These are phyloP conservation scores for Pangasianodon gigas DNA, from an alignment of 2,113 vertebrate species.

Conservation along the genomic window DNA sequence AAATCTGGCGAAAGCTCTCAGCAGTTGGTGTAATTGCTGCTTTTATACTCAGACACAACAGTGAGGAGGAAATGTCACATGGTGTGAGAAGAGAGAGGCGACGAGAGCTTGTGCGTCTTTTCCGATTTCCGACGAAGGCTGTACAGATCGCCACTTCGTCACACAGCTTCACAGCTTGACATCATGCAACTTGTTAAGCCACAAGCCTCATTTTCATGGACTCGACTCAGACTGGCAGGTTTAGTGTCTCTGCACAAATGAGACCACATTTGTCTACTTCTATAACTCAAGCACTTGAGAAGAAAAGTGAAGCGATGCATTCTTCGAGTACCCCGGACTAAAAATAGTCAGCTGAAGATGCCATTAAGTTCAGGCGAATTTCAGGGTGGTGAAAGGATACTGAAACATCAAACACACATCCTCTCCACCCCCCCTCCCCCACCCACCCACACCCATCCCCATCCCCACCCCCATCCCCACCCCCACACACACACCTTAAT, in stretches of 20 bases:
- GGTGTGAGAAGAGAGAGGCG: neutral
- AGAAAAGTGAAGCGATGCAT: neutral
- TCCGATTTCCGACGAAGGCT: neutral
- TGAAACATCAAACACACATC: neutral
- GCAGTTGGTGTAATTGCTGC: conserved; percentile 36
- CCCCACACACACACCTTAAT: neutral
- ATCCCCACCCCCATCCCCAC: neutral
- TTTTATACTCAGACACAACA: conserved; percentile 59
- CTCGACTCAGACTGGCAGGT: neutral
- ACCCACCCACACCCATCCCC: neutral
- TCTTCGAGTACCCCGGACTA: neutral
- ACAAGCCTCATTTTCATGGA: neutral
- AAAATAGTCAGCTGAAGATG: conserved; percentile 15
- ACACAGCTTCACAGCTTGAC: neutral
- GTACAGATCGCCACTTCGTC: conserved; percentile 1
- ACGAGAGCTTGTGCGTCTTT: neutral
- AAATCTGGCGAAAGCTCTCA: conserved; percentile 35
- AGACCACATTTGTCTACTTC: neutral
- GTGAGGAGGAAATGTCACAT: neutral
- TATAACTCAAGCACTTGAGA: neutral
- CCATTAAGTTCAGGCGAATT: neutral
- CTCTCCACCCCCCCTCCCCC: neutral
- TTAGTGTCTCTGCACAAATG: neutral
- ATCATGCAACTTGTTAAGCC: neutral
- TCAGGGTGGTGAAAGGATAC: neutral